These are phyloP conservation scores for Chelidonichthys spinosus DNA, from an alignment of 2,797 vertebrate genomes.

Conservation along the genomic window DNA sequence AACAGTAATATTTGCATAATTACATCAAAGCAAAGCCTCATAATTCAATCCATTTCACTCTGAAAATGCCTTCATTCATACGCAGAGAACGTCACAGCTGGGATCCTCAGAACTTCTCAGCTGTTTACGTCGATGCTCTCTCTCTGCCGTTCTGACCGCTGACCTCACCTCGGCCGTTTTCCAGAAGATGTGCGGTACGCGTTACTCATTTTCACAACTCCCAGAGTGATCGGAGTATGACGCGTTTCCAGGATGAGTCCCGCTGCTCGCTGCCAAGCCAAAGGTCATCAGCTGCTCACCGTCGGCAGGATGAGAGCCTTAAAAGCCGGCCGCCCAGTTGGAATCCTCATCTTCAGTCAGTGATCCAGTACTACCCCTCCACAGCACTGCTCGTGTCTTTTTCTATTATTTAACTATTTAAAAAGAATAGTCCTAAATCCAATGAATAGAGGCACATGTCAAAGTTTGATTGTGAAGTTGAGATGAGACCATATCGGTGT, in stretches of 20 bases:
- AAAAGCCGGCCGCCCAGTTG: constrained; percentile 36
- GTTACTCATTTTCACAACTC: constrained; percentile 57
- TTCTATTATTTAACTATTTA: too few relatives aligned
- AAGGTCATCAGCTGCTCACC: constrained; percentile 60
- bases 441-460: too few relatives aligned
- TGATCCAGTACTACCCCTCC: too few relatives aligned
- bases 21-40: background rate
- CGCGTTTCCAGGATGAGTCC: constrained; percentile 41
- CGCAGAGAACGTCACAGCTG: constrained; percentile 16
- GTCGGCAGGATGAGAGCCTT: constrained; percentile 33
- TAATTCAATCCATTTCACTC: background rate
- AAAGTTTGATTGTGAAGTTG: too few relatives aligned
- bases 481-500: too few relatives aligned
- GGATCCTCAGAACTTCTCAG: constrained; percentile 1
- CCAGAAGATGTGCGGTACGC: constrained; percentile 10
- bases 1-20: constrained; percentile 11
- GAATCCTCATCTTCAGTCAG: constrained; percentile 15
- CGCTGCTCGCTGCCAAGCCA: constrained; percentile 28
- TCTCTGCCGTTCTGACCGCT: constrained; percentile 14
- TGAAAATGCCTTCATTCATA: background rate
- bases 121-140: background rate
- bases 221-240: constrained; percentile 29
- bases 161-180: constrained; percentile 31
- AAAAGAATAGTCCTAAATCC: too few relatives aligned
- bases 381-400: too few relatives aligned